phyloP scores from a whole-genome alignment of 1,140 invertebrate species.

The Dolichoris vasculosae region DNA sequence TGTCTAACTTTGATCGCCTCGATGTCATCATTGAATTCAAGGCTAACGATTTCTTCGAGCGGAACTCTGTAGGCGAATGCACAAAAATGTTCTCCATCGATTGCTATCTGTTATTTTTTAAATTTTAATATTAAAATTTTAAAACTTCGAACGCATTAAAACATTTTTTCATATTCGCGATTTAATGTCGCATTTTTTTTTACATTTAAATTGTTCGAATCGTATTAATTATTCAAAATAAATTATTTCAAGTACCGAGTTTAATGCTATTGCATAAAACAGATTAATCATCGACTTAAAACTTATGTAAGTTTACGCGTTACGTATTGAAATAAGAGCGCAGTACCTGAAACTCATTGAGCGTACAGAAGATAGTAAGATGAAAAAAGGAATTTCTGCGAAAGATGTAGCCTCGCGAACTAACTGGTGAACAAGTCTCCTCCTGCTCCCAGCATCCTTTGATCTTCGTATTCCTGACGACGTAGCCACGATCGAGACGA shows the following conservation, averaged over 20 bases:
- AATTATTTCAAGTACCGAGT: too few relatives aligned
- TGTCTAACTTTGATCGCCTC: constrained; percentile 72
- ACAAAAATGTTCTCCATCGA: constrained; percentile 83
- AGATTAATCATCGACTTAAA: neutral
- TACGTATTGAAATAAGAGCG: neutral
- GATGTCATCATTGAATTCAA: constrained; percentile 79
- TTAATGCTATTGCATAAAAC: neutral
- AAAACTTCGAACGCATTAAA: too few relatives aligned
- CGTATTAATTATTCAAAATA: too few relatives aligned
- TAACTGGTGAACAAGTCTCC: constrained; percentile 77
- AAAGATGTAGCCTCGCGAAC: constrained; percentile 61
- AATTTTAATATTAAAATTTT: too few relatives aligned
- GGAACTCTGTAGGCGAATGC: constrained; percentile 80
- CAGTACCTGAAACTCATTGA: constrained; percentile 66
- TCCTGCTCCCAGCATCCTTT: constrained; percentile 81
- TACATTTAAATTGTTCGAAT: too few relatives aligned
- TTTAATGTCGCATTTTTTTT: too few relatives aligned
- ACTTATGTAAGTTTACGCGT: neutral
- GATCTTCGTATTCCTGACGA: constrained; percentile 84
- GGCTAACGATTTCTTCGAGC: constrained; percentile 72
- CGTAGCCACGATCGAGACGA: constrained; percentile 81
- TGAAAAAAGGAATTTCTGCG: constrained; percentile 66
- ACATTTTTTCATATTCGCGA: too few relatives aligned
- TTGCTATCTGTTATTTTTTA: constrained; percentile 74
- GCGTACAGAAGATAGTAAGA: constrained; percentile 68